Conservation (phyloP, 2,888 invertebrate genomes). For the Petrolisthes manimaculis region DNA sequence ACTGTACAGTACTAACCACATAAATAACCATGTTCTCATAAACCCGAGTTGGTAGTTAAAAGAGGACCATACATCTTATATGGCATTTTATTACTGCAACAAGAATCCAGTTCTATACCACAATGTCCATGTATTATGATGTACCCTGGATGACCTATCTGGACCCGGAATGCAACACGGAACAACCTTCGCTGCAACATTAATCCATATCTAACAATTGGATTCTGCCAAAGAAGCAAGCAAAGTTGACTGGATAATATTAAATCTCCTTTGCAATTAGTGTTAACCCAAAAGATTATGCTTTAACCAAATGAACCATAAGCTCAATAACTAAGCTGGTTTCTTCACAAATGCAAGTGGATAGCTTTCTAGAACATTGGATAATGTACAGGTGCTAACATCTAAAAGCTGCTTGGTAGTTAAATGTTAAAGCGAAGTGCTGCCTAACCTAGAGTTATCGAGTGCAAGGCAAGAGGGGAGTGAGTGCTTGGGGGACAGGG, state of each 20-base stretch:
- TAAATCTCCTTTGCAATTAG: background rate
- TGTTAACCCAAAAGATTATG: constrained; percentile 36
- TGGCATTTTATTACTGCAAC: constrained; percentile 34
- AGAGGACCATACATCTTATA: background rate
- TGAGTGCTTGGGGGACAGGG: constrained; percentile 15
- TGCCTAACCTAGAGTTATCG: constrained; percentile 20
- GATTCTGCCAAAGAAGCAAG: constrained; percentile 36
- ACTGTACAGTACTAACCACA: no score
- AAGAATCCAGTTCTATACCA: constrained; percentile 21
- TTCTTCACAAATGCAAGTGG: constrained; percentile 39
- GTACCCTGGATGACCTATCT: constrained; percentile 16
- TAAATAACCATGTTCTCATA: background rate
- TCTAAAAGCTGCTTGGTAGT: constrained; percentile 48
- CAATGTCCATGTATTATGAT: constrained; percentile 20
- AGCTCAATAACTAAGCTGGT: constrained; percentile 33
- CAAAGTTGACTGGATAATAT: constrained; percentile 30
- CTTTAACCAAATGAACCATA: constrained; percentile 26
- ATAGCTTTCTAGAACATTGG: constrained; percentile 39
- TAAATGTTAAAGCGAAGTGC: constrained; percentile 51
- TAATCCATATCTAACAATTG: constrained; percentile 25
- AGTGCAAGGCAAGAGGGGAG: constrained; percentile 30
- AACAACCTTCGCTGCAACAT: constrained; percentile 10
- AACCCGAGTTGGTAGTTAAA: background rate
- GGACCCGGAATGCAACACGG: background rate
- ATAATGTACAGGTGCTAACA: constrained; percentile 52